Evolutionary conservation across 1,140 invertebrate species (phyloP).

Genomic region (Hycleus phaleratus): DNA sequence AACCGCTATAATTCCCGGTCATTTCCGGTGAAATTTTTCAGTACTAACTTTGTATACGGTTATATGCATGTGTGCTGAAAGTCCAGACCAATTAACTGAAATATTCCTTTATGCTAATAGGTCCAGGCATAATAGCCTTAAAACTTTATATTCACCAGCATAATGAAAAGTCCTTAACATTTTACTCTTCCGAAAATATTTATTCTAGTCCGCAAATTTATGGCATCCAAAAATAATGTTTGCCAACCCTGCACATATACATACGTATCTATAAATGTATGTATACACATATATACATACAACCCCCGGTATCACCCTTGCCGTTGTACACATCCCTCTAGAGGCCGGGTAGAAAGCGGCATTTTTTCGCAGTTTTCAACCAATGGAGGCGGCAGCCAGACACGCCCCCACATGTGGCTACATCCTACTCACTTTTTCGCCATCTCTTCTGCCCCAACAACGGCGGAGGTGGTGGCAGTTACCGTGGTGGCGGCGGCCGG

Average conservation of each 20-base stretch:
- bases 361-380: slow-evolving; percentile 40
- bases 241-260: slow-evolving; percentile 13
- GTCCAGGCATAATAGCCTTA: slow-evolving; percentile 37
- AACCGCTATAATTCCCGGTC: slow-evolving; percentile 29
- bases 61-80: slow-evolving; percentile 17
- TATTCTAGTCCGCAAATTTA: slow-evolving; percentile 42
- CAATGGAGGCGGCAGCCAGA: slow-evolving; percentile 35
- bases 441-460: slow-evolving; percentile 31
- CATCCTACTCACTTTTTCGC: slow-evolving; percentile 24
- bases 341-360: slow-evolving; percentile 30
- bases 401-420: slow-evolving; percentile 23
- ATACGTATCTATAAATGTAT: no score
- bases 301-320: no score
- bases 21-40: slow-evolving; percentile 29
- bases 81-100: slow-evolving; percentile 37
- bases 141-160: slow-evolving; percentile 39
- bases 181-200: slow-evolving; percentile 43
- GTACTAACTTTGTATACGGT: neutral
- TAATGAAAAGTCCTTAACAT: slow-evolving; percentile 44
- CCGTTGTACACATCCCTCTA: slow-evolving; percentile 9
- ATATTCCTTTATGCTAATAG: slow-evolving; percentile 41
- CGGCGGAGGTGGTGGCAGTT: slow-evolving; percentile 4
- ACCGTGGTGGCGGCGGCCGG: no score
- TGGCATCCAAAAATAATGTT: slow-evolving; percentile 43
- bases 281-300: no score